These are phyloP conservation scores for Dilophus febrilis DNA, from an alignment of 2,888 invertebrate species.

Conservation along the genomic window DNA sequence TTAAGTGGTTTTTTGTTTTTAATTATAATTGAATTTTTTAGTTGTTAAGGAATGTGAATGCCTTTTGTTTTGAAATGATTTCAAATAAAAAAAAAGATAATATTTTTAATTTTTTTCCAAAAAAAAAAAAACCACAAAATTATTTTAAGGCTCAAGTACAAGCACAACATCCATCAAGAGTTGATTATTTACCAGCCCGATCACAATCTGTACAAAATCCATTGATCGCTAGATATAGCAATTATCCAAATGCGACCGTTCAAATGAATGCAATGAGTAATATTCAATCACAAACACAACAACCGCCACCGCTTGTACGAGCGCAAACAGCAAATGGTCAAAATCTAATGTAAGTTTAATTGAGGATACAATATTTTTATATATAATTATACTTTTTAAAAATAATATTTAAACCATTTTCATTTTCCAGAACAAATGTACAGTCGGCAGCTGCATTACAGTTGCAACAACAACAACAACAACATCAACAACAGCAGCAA, in stretches of 20 bases:
- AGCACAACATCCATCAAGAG: slow-evolving; percentile 4
- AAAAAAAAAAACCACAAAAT: no score
- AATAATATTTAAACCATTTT: no score
- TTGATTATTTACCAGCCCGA: slow-evolving; percentile 8
- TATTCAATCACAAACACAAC: slow-evolving; percentile 4
- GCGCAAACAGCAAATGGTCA: not conserved
- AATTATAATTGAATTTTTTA: no score
- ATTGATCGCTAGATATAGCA: slow-evolving; percentile 4
- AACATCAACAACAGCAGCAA: slow-evolving; percentile 2
- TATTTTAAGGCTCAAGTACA: slow-evolving; percentile 8
- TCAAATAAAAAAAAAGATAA: slow-evolving; percentile 14
- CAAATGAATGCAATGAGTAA: not conserved
- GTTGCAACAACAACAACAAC: slow-evolving; percentile 15
- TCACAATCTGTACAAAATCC: slow-evolving; percentile 11
- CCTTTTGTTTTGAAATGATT: no score
- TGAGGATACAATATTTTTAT: not conserved
- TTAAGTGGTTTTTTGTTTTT: no score
- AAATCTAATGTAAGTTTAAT: not conserved
- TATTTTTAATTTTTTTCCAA: slow-evolving; percentile 1
- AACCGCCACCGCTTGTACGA: slow-evolving; percentile 4
- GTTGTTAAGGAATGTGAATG: no score
- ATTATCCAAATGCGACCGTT: not conserved
- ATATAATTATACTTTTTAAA: no score
- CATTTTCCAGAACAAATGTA: no score
- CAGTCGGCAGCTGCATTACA: no score